A percentile compares a stretch with the other conserved stretches of the same genome.
phyloP scores from a whole-genome alignment of 2,113 vertebrate genomes.

The Dasyurus viverrinus region DNA sequence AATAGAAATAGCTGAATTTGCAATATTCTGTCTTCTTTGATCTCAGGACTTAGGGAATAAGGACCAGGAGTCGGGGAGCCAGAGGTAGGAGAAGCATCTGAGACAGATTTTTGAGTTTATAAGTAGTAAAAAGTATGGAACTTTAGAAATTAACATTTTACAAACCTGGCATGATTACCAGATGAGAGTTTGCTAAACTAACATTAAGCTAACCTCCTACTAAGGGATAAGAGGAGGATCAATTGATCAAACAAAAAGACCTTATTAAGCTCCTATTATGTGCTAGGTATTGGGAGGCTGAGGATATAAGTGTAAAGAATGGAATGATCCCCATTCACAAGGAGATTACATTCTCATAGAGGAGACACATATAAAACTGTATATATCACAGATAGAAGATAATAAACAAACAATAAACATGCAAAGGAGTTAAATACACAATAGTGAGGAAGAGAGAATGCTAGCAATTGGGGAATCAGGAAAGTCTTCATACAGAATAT shows the following conservation, averaged over 20 bases:
- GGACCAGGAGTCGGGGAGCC: not conserved
- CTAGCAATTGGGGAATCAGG: too few species aligned
- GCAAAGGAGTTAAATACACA: too few species aligned
- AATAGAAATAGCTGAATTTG: not conserved
- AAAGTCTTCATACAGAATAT: too few species aligned
- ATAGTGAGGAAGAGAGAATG: too few species aligned
- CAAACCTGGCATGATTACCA: not conserved
- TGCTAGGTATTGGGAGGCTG: not conserved
- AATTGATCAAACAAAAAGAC: not conserved
- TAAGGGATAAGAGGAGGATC: not conserved
- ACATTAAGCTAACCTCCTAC: not conserved
- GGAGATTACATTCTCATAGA: not conserved
- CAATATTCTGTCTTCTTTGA: not conserved
- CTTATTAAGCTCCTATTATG: not conserved
- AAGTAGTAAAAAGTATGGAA: not conserved
- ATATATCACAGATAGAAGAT: too few species aligned
- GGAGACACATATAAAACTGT: not conserved
- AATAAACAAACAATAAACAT: too few species aligned
- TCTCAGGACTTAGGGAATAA: not conserved
- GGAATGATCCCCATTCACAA: not conserved
- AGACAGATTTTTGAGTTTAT: not conserved
- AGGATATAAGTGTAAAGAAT: too few species aligned
- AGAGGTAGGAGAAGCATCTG: not conserved
- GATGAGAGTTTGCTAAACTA: not conserved
- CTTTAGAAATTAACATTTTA: not conserved